These are phyloP conservation scores for Spinus olivaceus DNA, from an alignment of 2,797 vertebrate species.

Conservation along the genomic window DNA sequence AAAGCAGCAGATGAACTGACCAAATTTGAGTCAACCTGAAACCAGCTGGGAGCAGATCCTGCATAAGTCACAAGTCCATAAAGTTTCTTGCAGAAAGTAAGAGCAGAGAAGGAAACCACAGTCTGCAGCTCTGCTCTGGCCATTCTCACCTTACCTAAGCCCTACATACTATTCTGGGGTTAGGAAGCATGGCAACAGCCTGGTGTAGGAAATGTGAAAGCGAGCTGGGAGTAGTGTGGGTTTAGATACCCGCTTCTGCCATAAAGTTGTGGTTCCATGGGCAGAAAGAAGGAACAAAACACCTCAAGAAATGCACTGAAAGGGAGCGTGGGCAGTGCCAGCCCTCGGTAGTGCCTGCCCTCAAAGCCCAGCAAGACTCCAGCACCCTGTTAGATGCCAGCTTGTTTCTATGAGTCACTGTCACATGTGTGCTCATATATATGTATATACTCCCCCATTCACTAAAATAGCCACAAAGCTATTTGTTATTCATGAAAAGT, in stretches of 20 bases:
- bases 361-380: background rate
- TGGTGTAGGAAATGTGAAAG: background rate
- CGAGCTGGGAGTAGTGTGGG: rapidly evolving
- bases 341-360: rapidly evolving
- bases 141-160: background rate
- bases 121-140: background rate
- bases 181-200: background rate
- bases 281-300: background rate
- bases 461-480: background rate
- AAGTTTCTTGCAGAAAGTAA: background rate
- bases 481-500: background rate
- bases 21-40: background rate
- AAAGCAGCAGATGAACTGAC: background rate
- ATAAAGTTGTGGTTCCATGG: background rate
- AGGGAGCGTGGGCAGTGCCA: background rate
- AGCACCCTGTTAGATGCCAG: background rate
- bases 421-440: background rate
- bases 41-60: background rate
- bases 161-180: background rate
- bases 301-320: background rate
- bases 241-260: background rate
- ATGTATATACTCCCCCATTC: background rate
- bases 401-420: background rate
- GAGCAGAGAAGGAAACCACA: background rate
- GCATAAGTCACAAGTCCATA: background rate